These are phyloP conservation scores for Erebia aethiops DNA, from an alignment of 2,888 invertebrate genomes.

Conservation along the genomic window DNA sequence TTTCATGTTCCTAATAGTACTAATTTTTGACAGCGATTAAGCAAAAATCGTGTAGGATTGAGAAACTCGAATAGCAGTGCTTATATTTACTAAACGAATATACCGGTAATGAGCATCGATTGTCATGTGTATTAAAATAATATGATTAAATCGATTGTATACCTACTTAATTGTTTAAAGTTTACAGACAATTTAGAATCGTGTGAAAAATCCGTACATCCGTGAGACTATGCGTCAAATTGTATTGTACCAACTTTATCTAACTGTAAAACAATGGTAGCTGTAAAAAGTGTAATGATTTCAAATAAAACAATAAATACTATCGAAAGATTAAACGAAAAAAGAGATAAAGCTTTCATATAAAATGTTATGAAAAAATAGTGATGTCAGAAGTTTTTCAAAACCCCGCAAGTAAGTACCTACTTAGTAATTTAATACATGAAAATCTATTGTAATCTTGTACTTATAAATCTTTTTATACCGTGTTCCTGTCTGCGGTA, in stretches of 20 bases:
- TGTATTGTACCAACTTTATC: background rate
- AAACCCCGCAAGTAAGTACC: slow-evolving; percentile 8
- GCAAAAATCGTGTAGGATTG: too few species aligned
- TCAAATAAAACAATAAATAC: slow-evolving; percentile 18
- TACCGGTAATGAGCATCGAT: too few species aligned
- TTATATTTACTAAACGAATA: too few species aligned
- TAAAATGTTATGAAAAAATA: slow-evolving; percentile 1
- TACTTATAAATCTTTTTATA: too few species aligned
- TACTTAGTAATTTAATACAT: background rate
- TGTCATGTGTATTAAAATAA: too few species aligned
- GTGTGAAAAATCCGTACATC: background rate
- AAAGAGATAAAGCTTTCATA: slow-evolving; percentile 13
- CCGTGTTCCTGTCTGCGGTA: too few species aligned
- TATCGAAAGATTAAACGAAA: slow-evolving; percentile 8
- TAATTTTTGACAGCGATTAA: too few species aligned
- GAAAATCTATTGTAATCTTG: background rate
- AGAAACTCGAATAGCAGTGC: too few species aligned
- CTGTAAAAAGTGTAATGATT: background rate
- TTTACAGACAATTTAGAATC: too few species aligned
- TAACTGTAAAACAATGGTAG: background rate
- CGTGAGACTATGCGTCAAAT: background rate
- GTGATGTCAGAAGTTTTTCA: background rate
- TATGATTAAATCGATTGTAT: too few species aligned
- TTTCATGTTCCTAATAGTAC: too few species aligned
- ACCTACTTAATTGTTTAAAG: too few species aligned